Base-by-base conservation (phyloP, 2,888 invertebrate species). In the Agrotis clavis region DNA sequence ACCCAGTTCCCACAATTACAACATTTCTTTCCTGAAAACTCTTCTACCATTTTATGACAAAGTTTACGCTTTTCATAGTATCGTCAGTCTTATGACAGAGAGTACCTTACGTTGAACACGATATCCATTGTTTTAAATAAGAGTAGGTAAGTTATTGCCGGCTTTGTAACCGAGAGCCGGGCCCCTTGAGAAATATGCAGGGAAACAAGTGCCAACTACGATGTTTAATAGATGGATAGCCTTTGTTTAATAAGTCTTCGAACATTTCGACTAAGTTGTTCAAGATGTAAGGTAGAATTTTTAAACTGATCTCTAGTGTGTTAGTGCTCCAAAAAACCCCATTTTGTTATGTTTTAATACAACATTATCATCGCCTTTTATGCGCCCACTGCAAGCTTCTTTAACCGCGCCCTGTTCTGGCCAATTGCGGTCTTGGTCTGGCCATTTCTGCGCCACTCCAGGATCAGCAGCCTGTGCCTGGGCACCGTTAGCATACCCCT, bases 111-210 rank as follows among this genome's bases (percentile, higher is more conserved):
- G 4, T 14, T 19, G 21, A 77, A 74, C 56, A 70, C 18, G 61
- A 71, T 64, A 71, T 64, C 70, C 51, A 70, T 57, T 81, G 57
- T 70, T 70, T 74, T 81, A 57, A 75, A 62, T 75, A 19, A 54
- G 16, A 65, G 62, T 51, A 53, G 41, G 13, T 25, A 79, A 74
- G 66, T 57, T 79, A 66, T 56, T 45, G 65, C 19, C 21, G 19
- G 13, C 61, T 76, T 77, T 76, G 79, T 19, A 67, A 53, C 30
- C 30, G 41, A 62, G 67, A 67, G 41, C 35, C 16, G 48, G 5
- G 14, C 75, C 77, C 76, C 76, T 65, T 45, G 77, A 80, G 80
- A 78, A 77, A 78, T 78, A 78, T 69, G 56, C 41, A 69, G 30
- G 63, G 21, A 41, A 50, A 59, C 74, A 74, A 79, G 53, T 74